Base-by-base conservation (phyloP, 1,140 invertebrate genomes). In the Helicoverpa armigera region DNA sequence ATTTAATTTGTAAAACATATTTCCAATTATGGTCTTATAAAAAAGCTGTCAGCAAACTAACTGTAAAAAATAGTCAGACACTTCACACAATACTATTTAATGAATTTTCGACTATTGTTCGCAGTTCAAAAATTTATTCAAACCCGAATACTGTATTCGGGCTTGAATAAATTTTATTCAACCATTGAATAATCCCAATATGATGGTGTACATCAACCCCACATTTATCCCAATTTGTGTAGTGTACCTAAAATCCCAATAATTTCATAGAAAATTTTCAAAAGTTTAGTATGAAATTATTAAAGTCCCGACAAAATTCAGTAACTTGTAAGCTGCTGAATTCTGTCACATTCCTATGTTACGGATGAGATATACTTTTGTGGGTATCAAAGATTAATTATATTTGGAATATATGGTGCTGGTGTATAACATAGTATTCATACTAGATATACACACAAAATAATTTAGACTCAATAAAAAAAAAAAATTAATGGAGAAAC, bases 111-210 rank as follows among this genome's bases (percentile, higher is more conserved):
- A 51, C 50, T 65, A 77, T 77, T 77, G 48, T 77, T 77, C 29
- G 50, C 74, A 77, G 74, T 77, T 77, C 18, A 1, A 75, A 61
- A 77, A 65, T 77, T 54, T 77, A 77, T 77, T 77, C 43, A 65
- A n/a, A 77, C 35, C 61, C 35, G 53, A 73, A 77, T 51, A 60
- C 2, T 65, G 10, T 50, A 77, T 77, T 77, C 74, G 35, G 61
- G 35, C 23, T 12, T 77, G 56, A 77, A 77, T 77, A 77, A 77
- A 73, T 11, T 58, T 73, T 56, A 60, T 54, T 48, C n/a, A 72
- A 72, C 29, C 50, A 54, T 72, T 56, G 13, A 73, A 58, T 58
- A 5, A 9, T 18, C 48, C 31, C 73, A 75, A 3, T 23, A 69
- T 48, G 14, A 29, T 78, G 51, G 54, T 78, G 61, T 56, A 54